These are phyloP conservation scores for Willisornis vidua DNA, from an alignment of 2,113 vertebrate genomes.

Conservation along the genomic window DNA sequence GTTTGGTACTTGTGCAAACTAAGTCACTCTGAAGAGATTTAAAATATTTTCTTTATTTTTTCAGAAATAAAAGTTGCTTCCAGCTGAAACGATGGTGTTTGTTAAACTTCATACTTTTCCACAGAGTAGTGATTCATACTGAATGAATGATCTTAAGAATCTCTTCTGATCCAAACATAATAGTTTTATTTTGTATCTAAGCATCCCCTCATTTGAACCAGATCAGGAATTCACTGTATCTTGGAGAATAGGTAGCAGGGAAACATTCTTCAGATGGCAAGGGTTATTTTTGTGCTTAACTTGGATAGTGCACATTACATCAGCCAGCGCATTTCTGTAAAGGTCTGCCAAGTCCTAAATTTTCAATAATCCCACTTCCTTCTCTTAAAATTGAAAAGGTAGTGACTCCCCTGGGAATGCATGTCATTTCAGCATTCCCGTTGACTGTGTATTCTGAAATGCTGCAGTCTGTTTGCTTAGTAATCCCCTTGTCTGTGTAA, in stretches of 20 bases:
- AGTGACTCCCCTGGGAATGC: conserved; percentile 65
- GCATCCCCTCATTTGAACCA: background rate
- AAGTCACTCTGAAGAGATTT: background rate
- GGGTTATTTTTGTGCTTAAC: background rate
- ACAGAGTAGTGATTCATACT: background rate
- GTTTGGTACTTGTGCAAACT: background rate
- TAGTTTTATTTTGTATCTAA: background rate
- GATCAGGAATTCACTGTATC: conserved; percentile 13
- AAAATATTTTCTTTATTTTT: background rate
- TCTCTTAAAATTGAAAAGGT: conserved; percentile 68
- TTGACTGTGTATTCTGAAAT: conserved; percentile 69
- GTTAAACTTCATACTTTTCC: background rate
- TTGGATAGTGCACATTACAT: background rate
- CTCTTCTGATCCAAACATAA: background rate
- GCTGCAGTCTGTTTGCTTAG: conserved; percentile 74
- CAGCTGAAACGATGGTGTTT: background rate
- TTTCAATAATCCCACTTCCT: conserved; percentile 72
- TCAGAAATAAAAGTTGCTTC: background rate
- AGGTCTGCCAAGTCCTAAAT: conserved; percentile 43
- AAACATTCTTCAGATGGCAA: background rate
- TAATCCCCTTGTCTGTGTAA: conserved; percentile 75
- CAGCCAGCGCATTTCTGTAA: conserved; percentile 29
- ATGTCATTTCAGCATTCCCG: conserved; percentile 61
- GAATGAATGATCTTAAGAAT: background rate
- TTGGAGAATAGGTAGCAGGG: background rate